A percentile compares a stretch with the other conserved stretches of the same genome.
These are phyloP conservation scores for Macquaria australasica DNA, from an alignment of 2,113 vertebrate genomes.

Conservation along the genomic window DNA sequence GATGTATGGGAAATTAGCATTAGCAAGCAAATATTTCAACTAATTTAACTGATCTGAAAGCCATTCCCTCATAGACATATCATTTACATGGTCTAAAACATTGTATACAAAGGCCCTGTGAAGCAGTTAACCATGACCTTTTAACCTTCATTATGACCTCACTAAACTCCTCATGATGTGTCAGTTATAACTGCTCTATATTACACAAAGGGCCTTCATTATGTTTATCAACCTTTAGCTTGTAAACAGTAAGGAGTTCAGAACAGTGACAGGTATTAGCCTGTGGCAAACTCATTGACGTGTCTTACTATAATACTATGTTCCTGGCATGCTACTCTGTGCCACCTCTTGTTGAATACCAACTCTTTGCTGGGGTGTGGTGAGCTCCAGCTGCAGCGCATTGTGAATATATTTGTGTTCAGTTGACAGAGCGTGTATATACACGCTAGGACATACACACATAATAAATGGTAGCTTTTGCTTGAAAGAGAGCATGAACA, in stretches of 20 bases:
- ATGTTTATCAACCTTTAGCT: slow-evolving; percentile 18
- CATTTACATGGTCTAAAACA: neutral
- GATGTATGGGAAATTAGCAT: too few relatives aligned
- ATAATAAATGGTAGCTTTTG: slow-evolving; percentile 23
- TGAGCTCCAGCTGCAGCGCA: slow-evolving; percentile 46
- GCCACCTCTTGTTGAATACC: slow-evolving; percentile 35
- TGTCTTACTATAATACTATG: slow-evolving; percentile 29
- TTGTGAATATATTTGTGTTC: slow-evolving; percentile 40
- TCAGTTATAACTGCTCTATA: slow-evolving; percentile 3
- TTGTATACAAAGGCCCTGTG: too few relatives aligned
- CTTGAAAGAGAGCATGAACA: slow-evolving; percentile 16
- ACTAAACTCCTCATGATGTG: neutral
- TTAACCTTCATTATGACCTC: neutral
- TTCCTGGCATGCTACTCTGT: slow-evolving; percentile 44
- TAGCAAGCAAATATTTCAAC: too few relatives aligned
- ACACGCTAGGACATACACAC: slow-evolving; percentile 44
- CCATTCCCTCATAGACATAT: too few relatives aligned
- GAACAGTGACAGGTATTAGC: slow-evolving; percentile 30
- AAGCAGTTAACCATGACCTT: neutral
- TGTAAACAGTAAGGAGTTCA: slow-evolving; percentile 17
- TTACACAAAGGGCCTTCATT: slow-evolving; percentile 17
- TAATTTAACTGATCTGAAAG: neutral
- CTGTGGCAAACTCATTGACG: slow-evolving; percentile 40
- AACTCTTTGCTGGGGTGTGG: slow-evolving; percentile 61
- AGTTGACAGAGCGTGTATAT: slow-evolving; percentile 30